Conservation (phyloP, 2,888 invertebrate genomes). For the Alloplasta piceator region DNA sequence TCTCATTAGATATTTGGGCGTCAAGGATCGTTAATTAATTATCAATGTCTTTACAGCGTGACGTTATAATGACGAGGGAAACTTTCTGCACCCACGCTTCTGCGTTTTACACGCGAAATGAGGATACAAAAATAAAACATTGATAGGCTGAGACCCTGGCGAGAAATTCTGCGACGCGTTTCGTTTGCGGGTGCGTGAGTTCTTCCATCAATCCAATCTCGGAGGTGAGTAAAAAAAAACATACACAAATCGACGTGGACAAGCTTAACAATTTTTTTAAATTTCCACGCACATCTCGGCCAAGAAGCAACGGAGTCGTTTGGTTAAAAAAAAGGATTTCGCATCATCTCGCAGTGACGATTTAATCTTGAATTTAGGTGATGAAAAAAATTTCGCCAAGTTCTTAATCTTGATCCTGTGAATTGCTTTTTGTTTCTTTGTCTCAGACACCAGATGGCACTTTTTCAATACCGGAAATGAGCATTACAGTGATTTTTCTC, state of each 20-base stretch:
- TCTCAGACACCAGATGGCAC: not conserved
- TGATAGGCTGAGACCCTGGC: slow-evolving; percentile 49
- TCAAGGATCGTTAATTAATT: slow-evolving; percentile 66
- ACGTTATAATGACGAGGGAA: slow-evolving; percentile 51
- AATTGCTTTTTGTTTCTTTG: not conserved
- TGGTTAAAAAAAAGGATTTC: slow-evolving; percentile 2
- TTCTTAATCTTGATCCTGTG: no score
- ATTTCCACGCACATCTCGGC: not conserved
- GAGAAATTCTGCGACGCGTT: slow-evolving; percentile 44
- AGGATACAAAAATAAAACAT: slow-evolving; percentile 68
- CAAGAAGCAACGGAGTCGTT: slow-evolving; percentile 4
- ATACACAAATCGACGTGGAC: slow-evolving; percentile 28
- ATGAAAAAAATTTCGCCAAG: not conserved
- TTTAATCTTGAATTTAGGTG: not conserved
- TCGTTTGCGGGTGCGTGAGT: slow-evolving; percentile 13
- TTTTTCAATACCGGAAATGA: slow-evolving; percentile 44
- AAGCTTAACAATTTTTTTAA: slow-evolving; percentile 30
- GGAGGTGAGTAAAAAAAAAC: slow-evolving; percentile 23
- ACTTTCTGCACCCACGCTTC: slow-evolving; percentile 54
- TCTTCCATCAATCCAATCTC: slow-evolving; percentile 26
- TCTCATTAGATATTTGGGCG: slow-evolving; percentile 32
- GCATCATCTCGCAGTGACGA: slow-evolving; percentile 11
- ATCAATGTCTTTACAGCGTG: slow-evolving; percentile 35
- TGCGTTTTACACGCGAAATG: slow-evolving; percentile 26
- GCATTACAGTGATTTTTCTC: slow-evolving; percentile 33